Base-by-base conservation (phyloP, 2,113 vertebrate genomes). In the Oreochromis tanganicae region DNA sequence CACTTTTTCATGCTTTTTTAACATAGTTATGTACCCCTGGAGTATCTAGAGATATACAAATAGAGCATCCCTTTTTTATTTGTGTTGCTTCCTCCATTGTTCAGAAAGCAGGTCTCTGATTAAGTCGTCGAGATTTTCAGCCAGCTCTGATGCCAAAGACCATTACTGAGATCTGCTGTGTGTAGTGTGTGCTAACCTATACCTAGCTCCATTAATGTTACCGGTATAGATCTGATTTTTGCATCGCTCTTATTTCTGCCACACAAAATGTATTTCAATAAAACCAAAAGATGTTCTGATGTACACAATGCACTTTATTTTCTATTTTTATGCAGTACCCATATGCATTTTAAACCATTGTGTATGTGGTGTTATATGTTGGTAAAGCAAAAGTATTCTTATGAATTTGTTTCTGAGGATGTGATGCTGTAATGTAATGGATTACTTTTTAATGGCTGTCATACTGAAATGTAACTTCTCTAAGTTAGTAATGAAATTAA, bases 311-410 rank as follows among this genome's bases (percentile, higher is more conserved):
- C 9, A 61, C 27, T 61, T 61, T 61, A 32, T 32, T 61, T 61
- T 61, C 57, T 17, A 61, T 61, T 61, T 61, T 61, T 61, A 32
- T 32, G 57, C 14, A 61, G 29, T 17, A 61, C 57, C 14, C 29
- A 61, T 10, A 61, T 61, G 57, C 57, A 61, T 61, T 32, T 32
- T 61, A 34, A 4, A 61, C 91, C 94, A 95, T n/a, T 63, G 17
- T 63, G 59, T 7, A 36, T 36, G 59, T 36, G 32, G 59, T 63
- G 59, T 63, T 63, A n/a, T 63, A 36, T 36, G 32, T 36, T n/a
- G 32, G 59, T 36, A 63, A 63, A 63, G 32, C 9, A 63, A 63
- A 63, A 36, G 32, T 63, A 36, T 61, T 61, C 59, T 36, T 63
- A 63, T 11, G 17, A 63, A 36, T 63, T 36, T 36, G 17, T 63